These are phyloP conservation scores for Enteromius thamalakanensis DNA, from an alignment of 2,797 vertebrate genomes.

Conservation along the genomic window DNA sequence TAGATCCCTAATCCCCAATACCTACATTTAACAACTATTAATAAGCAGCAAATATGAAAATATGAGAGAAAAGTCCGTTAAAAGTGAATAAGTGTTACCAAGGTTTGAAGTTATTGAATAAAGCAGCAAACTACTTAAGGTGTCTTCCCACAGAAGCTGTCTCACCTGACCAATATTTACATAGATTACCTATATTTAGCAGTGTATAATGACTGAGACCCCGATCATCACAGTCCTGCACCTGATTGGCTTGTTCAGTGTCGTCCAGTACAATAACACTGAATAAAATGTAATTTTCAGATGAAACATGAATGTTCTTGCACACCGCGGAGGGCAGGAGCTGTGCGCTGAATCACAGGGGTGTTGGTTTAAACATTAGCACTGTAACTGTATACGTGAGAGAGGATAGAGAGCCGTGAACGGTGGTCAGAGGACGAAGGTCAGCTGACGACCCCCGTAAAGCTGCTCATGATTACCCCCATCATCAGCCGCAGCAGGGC, in stretches of 20 bases:
- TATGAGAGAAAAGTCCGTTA: too few relatives aligned
- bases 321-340: slow-evolving; percentile 15
- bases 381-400: slow-evolving; percentile 39
- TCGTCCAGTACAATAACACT: neutral
- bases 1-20: too few relatives aligned
- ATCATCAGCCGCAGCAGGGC: neutral
- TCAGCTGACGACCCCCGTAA: neutral
- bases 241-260: neutral
- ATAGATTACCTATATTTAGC: neutral
- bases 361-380: slow-evolving; percentile 48
- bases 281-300: neutral
- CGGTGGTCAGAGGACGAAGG: slow-evolving; percentile 23
- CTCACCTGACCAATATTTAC: neutral
- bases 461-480: neutral
- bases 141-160: neutral
- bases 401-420: neutral
- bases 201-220: neutral
- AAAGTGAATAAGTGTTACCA: too few relatives aligned
- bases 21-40: too few relatives aligned
- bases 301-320: neutral
- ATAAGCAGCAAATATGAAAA: too few relatives aligned
- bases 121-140: neutral
- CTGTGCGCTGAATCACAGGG: slow-evolving; percentile 21
- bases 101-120: neutral
- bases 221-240: neutral